Percentiles rank a stretch among this genome's conserved stretches.
Conservation (phyloP, 2,113 vertebrate species). For the Nematolebias whitei region DNA sequence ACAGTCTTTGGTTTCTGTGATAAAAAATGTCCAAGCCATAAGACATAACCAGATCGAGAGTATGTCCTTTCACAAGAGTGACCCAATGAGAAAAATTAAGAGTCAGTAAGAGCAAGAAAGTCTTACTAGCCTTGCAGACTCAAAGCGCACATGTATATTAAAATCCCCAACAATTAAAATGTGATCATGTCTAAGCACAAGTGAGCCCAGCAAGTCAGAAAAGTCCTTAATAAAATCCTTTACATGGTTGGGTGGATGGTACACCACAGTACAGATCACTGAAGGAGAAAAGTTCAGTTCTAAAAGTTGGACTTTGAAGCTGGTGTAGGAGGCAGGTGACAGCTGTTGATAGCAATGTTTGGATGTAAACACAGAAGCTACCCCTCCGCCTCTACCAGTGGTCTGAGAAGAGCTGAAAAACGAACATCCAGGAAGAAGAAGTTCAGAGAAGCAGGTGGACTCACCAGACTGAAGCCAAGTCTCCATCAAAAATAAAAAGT, state of each 20-base stretch:
- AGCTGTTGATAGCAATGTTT: not conserved
- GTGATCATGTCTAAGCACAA: too few relatives aligned
- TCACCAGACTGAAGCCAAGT: not conserved
- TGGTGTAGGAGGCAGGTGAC: not conserved
- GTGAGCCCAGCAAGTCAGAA: too few relatives aligned
- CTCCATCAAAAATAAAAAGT: too few relatives aligned
- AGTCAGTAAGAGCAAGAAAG: not conserved
- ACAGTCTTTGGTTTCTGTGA: not conserved
- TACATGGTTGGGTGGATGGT: too few relatives aligned
- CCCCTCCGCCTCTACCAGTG: not conserved
- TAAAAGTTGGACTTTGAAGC: not conserved
- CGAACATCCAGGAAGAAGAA: not conserved
- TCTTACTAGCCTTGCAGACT: not conserved
- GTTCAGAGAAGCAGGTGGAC: not conserved
- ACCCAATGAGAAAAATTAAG: not conserved
- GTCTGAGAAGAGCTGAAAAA: not conserved
- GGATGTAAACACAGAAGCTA: not conserved
- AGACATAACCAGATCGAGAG: not conserved
- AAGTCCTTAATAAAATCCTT: too few relatives aligned
- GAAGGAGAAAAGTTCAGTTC: not conserved
- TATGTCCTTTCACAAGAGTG: not conserved
- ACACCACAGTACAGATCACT: not conserved
- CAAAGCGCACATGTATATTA: not conserved
- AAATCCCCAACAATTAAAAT: too few relatives aligned
- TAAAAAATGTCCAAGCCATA: too few relatives aligned